Evolutionary conservation across 2,113 vertebrate species (phyloP).

Genomic region (Numida meleagris): DNA sequence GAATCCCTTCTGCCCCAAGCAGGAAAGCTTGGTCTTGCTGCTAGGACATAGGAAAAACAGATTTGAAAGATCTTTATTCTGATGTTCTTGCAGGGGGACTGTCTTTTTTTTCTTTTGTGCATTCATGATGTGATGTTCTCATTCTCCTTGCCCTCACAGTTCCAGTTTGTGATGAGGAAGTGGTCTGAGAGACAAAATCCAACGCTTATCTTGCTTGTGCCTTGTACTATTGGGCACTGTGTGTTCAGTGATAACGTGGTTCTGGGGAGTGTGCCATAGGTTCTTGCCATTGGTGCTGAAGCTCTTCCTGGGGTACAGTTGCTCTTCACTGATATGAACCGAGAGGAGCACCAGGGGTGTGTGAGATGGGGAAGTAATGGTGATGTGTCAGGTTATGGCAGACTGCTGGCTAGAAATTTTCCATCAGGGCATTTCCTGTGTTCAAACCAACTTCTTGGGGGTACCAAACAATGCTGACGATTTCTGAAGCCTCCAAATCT

Average conservation of each 20-base stretch:
- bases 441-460: background rate
- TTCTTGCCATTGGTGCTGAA: background rate
- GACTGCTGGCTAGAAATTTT: background rate
- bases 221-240: background rate
- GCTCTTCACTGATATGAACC: background rate
- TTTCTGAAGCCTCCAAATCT: background rate
- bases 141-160: rapidly evolving
- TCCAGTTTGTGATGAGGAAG: background rate
- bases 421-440: rapidly evolving
- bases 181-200: background rate
- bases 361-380: background rate
- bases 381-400: rapidly evolving
- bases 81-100: background rate
- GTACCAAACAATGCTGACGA: background rate
- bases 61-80: background rate
- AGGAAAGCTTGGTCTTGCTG: background rate
- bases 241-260: rapidly evolving
- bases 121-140: background rate
- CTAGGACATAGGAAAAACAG: background rate
- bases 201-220: rapidly evolving
- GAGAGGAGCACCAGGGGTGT: background rate
- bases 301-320: background rate
- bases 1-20: background rate
- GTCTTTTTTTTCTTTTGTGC: background rate
- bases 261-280: background rate